These are phyloP conservation scores for Zelleria hepariella DNA, from an alignment of 2,888 invertebrate genomes.

Conservation along the genomic window DNA sequence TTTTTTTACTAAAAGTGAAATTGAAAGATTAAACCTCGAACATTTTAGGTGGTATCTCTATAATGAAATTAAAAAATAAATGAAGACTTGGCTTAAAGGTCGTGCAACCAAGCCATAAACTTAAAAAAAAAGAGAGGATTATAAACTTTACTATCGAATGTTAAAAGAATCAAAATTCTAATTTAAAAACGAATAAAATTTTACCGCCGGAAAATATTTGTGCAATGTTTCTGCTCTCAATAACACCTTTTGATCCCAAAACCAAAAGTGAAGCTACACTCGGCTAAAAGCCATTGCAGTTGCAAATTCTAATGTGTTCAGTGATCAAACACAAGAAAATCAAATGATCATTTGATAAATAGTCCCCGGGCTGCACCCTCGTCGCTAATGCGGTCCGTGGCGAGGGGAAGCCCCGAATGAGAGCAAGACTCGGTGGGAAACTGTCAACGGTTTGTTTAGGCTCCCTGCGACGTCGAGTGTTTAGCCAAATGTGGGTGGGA, in stretches of 20 bases:
- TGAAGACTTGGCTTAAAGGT: no score
- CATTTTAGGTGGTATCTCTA: no score
- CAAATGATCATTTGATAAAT: constrained; percentile 74
- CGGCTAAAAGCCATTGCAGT: constrained; percentile 29
- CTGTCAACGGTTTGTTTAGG: background rate
- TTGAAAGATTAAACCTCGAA: no score
- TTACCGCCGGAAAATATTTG: no score
- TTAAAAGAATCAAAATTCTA: no score
- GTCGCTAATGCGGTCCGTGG: constrained; percentile 48
- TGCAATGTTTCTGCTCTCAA: no score
- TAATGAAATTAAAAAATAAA: no score
- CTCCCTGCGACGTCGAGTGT: background rate
- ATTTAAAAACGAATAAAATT: no score
- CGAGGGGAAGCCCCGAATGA: constrained; percentile 25
- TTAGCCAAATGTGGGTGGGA: background rate
- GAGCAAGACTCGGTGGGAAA: background rate
- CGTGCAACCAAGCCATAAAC: no score
- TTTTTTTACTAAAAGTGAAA: no score
- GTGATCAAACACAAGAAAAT: constrained; percentile 74
- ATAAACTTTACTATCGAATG: no score
- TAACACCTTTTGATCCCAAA: background rate
- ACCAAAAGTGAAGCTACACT: constrained; percentile 45
- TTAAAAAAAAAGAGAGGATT: no score
- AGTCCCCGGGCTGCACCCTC: constrained; percentile 45
- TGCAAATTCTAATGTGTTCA: constrained; percentile 70